phyloP scores from a whole-genome alignment of 2,113 vertebrate species.

The Condylura cristata region DNA sequence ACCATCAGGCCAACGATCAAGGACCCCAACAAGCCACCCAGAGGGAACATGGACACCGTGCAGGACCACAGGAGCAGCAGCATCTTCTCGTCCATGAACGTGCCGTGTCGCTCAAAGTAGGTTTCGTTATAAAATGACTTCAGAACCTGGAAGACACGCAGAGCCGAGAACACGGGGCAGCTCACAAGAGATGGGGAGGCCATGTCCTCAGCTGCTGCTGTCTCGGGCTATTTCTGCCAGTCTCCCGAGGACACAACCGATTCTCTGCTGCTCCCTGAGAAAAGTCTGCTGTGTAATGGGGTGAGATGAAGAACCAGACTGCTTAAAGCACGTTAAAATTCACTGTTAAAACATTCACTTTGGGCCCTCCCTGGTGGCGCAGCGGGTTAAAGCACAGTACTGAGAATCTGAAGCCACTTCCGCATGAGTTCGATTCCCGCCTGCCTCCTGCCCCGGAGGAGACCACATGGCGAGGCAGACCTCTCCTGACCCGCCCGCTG shows the following conservation, averaged over 20 bases:
- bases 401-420: not conserved
- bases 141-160: constrained; percentile 87
- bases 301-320: not conserved
- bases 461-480: too few relatives aligned
- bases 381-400: not conserved
- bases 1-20: constrained; percentile 91
- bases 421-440: too few relatives aligned
- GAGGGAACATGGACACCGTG: constrained; percentile 92
- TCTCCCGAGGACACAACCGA: not conserved
- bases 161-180: accelerated
- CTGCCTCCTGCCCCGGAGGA: too few relatives aligned
- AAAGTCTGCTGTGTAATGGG: not conserved
- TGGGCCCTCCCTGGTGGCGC: too few relatives aligned
- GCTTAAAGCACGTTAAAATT: not conserved
- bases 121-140: constrained; percentile 90
- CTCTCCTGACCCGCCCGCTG: too few relatives aligned
- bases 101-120: constrained; percentile 80
- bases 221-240: not conserved
- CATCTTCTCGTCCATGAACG: constrained; percentile 62
- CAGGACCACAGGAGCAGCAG: constrained; percentile 91
- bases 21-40: constrained; percentile 91
- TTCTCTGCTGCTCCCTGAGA: not conserved
- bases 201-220: not conserved
- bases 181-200: accelerated
- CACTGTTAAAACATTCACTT: not conserved